These are phyloP conservation scores for Siniperca knerii DNA, from an alignment of 2,113 vertebrate species.

Conservation along the genomic window DNA sequence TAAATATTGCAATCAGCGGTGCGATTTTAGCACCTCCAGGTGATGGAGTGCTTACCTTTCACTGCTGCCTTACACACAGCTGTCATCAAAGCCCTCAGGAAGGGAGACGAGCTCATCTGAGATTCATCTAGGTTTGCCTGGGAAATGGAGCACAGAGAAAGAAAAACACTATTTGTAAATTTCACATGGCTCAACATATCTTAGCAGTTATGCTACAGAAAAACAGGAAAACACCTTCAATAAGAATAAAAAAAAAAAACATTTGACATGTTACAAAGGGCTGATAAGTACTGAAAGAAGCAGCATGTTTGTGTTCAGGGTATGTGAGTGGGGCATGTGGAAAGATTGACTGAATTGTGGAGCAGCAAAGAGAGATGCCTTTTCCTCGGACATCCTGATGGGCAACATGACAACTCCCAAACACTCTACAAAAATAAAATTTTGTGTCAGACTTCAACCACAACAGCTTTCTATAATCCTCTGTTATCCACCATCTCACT, in stretches of 20 bases:
- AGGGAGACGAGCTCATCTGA: constrained; percentile 96
- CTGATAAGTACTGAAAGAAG: not conserved
- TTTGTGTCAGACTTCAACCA: too few relatives aligned
- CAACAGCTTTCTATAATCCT: too few relatives aligned
- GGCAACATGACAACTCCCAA: not conserved
- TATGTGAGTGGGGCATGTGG: not conserved
- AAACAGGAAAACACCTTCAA: not conserved
- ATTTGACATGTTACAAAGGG: too few relatives aligned
- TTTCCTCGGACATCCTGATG: not conserved
- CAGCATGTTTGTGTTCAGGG: not conserved
- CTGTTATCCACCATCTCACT: too few relatives aligned
- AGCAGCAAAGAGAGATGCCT: not conserved
- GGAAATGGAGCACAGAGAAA: constrained; percentile 56
- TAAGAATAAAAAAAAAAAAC: not conserved
- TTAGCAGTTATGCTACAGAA: not conserved
- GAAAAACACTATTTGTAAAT: constrained; percentile 11
- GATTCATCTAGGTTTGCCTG: constrained; percentile 96
- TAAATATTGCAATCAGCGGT: constrained; percentile 31
- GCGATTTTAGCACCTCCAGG: constrained; percentile 21
- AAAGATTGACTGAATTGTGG: not conserved
- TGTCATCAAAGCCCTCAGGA: constrained; percentile 99
- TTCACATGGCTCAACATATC: constrained; percentile 6
- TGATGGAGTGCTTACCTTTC: constrained; percentile 87
- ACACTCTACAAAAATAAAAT: not conserved
- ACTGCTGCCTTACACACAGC: constrained; percentile 98